These are phyloP conservation scores for Marisa cornuarietis DNA, from an alignment of 1,140 invertebrate species.

Conservation along the genomic window DNA sequence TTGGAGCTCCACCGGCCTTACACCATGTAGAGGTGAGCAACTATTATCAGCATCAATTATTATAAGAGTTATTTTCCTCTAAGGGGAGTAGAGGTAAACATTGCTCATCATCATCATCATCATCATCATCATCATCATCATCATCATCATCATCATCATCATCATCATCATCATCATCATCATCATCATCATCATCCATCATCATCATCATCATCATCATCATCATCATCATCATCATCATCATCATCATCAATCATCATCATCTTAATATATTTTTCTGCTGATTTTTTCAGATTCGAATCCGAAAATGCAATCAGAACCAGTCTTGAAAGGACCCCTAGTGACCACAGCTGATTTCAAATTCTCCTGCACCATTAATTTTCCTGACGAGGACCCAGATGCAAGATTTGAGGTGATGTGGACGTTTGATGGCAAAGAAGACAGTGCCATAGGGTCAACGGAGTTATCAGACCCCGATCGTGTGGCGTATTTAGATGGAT, in stretches of 20 bases:
- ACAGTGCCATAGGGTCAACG: not conserved
- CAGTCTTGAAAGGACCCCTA: not conserved
- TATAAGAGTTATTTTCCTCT: no score
- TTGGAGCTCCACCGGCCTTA: no score
- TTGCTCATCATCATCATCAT: no score
- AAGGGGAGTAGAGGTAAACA: no score
- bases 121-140: no score
- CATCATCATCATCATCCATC: no score
- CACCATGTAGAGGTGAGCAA: no score
- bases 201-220: not conserved
- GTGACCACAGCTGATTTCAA: not conserved
- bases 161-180: no score
- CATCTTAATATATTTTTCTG: no score
- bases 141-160: no score
- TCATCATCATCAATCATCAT: not conserved
- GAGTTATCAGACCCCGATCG: not conserved
- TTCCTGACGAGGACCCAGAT: not conserved
- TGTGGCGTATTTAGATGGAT: not conserved
- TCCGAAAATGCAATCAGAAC: not conserved
- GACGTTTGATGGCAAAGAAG: conserved; percentile 10
- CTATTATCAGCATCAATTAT: no score
- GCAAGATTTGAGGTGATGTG: conserved; percentile 13
- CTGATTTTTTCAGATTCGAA: not conserved
- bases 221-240: not conserved
- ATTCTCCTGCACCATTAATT: conserved; percentile 9